These are phyloP conservation scores for Myanophis thanlyinensis DNA, from an alignment of 2,113 vertebrate genomes.

Conservation along the genomic window DNA sequence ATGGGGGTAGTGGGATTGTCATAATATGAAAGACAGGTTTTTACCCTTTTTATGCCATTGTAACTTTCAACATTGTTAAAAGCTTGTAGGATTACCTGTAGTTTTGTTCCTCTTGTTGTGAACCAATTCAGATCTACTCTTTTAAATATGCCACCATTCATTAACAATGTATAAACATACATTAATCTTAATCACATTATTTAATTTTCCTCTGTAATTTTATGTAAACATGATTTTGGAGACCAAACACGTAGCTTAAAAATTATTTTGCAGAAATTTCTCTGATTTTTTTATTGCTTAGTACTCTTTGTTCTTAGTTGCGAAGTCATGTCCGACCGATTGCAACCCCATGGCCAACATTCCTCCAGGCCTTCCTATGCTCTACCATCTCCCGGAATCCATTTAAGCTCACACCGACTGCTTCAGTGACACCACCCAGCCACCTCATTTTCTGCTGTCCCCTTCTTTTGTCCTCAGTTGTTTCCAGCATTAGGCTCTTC, in stretches of 20 bases:
- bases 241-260: neutral
- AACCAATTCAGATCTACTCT: slow-evolving; percentile 37
- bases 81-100: neutral
- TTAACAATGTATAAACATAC: slow-evolving; percentile 33
- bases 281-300: neutral
- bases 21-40: neutral
- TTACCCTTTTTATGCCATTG: neutral
- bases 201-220: neutral
- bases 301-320: too few species aligned
- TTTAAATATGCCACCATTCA: slow-evolving; percentile 30
- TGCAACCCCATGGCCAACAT: too few species aligned
- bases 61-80: neutral
- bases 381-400: too few species aligned
- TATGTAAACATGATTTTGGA: slow-evolving; percentile 29
- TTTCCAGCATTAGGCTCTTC: too few species aligned
- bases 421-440: too few species aligned
- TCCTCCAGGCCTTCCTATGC: too few species aligned
- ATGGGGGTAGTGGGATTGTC: neutral
- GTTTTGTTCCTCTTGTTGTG: slow-evolving; percentile 33
- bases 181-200: slow-evolving; percentile 16
- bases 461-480: too few species aligned
- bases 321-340: too few species aligned
- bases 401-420: too few species aligned
- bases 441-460: too few species aligned
- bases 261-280: neutral